These are phyloP conservation scores for Coilia nasus DNA, from an alignment of 2,797 vertebrate species.

Conservation along the genomic window DNA sequence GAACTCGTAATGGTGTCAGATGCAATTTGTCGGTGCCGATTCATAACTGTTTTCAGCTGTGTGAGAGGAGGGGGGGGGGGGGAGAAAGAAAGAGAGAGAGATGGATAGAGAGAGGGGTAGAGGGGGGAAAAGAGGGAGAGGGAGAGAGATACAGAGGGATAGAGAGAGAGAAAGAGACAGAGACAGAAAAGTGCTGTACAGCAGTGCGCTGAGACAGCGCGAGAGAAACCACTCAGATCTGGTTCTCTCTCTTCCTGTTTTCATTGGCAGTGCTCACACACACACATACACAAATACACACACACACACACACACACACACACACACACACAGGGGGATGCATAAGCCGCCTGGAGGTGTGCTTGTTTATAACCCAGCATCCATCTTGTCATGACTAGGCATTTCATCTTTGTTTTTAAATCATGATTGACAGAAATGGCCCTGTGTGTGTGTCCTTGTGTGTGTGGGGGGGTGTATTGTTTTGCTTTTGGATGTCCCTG, in stretches of 20 bases:
- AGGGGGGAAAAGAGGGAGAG: no score
- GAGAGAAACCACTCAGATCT: neutral
- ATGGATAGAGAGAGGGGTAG: no score
- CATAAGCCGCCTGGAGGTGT: neutral
- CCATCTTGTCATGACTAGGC: neutral
- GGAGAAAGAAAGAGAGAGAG: neutral
- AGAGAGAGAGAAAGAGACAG: no score
- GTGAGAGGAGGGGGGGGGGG: neutral
- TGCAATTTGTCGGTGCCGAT: constrained; percentile 27
- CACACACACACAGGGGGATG: neutral
- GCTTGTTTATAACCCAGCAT: neutral
- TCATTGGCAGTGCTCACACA: constrained; percentile 11
- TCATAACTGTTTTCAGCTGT: constrained; percentile 21
- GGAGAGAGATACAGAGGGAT: no score
- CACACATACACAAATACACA: neutral
- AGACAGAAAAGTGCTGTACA: neutral
- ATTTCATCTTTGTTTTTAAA: neutral
- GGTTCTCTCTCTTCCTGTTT: constrained; percentile 13
- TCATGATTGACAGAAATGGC: neutral
- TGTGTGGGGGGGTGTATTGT: neutral
- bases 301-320: neutral
- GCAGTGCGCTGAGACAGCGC: neutral
- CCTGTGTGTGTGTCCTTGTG: neutral
- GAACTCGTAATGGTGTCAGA: constrained; percentile 16
- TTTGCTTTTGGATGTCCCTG: neutral